Base-by-base conservation (phyloP, 2,888 invertebrate genomes). In the Rhagium mordax region DNA sequence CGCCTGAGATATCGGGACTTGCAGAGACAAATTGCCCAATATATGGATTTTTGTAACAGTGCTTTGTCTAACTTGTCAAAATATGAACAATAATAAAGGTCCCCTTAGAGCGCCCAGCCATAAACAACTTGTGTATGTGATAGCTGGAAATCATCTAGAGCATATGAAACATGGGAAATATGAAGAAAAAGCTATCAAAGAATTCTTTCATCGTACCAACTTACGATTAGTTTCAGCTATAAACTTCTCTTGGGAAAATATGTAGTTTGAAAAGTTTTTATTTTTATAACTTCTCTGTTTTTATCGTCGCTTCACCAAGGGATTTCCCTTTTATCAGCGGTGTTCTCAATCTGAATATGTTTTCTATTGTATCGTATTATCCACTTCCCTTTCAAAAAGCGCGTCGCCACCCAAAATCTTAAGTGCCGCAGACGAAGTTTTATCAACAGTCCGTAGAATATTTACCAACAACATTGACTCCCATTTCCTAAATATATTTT, bases 151-250 rank as follows among this genome's bases (percentile, higher is more conserved):
- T 74, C 70, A 76, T 74, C 69, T 15, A 15, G 62, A 48, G 61
- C 61, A 55, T 53, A 29, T 67, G 70, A 71, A 70, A 64, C 64
- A 71, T 64, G 71, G 60, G 69, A 70, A 71, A 65, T 74, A 72
- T 66, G 68, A 69, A 70, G 53, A 67, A 71, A 73, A 74, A 74
- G 71, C 74, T 65, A 78, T 74, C 74, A 74, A 74, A 74, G 71
- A 77, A 74, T 77, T 73, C 79, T 71, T 70, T 55, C 24, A 66
- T 13, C 69, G 74, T 71, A 72, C 69, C 77, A 76, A 79, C 47
- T 79, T 79, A 49, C 77, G 77, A 78, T 79, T 79, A 79, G 79
- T 77, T 79, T 78, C 71, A 59, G 72, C 75, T 67, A 70, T 77
- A 75, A 72, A 66, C 57, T 57, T 67, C 74, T 75, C 53, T 53